Evolutionary conservation across 2,113 vertebrate genomes (phyloP).

Genomic region (Dicaeum eximium): DNA sequence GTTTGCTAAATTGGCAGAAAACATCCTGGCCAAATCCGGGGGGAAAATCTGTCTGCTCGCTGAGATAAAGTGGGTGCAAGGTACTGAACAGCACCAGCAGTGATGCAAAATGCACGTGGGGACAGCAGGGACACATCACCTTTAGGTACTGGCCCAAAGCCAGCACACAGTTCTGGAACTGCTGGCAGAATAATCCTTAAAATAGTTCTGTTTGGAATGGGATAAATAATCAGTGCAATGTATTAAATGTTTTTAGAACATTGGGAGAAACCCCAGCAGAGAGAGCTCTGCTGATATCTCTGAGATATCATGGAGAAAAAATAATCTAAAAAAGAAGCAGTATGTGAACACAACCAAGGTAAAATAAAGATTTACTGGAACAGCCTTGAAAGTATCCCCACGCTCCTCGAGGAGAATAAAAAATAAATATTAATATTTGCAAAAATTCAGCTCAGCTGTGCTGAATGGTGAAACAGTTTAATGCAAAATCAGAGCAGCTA

Average conservation of each 20-base stretch:
- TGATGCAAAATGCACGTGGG: rapidly evolving
- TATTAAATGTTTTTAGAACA: not conserved
- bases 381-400: not conserved
- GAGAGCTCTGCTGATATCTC: too few relatives aligned
- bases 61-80: not conserved
- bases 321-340: not conserved
- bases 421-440: not conserved
- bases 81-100: rapidly evolving
- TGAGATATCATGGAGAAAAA: too few relatives aligned
- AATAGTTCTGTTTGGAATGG: not conserved
- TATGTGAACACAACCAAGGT: not conserved
- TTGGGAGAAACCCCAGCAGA: not conserved
- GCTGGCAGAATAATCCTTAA: not conserved
- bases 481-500: not conserved
- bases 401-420: not conserved
- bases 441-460: not conserved
- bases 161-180: not conserved
- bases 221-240: not conserved
- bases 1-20: not conserved
- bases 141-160: not conserved
- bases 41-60: not conserved
- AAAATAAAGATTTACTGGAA: not conserved
- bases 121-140: not conserved
- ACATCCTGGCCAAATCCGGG: not conserved
- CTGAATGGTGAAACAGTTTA: not conserved